phyloP scores from a whole-genome alignment of 2,888 invertebrate species.

The Lasioglossum vierecki region DNA sequence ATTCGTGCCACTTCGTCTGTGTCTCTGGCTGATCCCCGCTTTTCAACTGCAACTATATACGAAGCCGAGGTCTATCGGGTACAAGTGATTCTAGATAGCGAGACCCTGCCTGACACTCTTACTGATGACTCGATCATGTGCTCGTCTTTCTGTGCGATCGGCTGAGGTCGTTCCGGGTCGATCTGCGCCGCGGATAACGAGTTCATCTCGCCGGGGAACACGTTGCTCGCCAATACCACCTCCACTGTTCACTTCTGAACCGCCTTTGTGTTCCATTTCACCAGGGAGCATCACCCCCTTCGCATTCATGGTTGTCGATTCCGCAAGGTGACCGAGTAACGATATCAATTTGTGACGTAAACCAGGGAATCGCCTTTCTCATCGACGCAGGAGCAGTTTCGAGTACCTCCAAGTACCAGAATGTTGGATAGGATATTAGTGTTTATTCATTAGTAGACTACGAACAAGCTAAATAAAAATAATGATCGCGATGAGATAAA shows the following conservation, averaged over 20 bases:
- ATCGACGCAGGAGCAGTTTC: not conserved
- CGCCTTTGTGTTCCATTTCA: not conserved
- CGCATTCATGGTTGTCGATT: not conserved
- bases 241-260: not conserved
- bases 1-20: slow-evolving; percentile 47
- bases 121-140: slow-evolving; percentile 40
- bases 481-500: too few relatives aligned
- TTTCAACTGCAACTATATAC: slow-evolving; percentile 60
- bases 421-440: not conserved
- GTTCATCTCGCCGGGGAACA: slow-evolving; percentile 42
- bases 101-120: slow-evolving; percentile 44
- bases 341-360: not conserved
- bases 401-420: not conserved
- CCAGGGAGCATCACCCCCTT: not conserved
- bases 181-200: slow-evolving; percentile 48
- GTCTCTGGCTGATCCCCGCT: slow-evolving; percentile 59
- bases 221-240: not conserved
- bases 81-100: slow-evolving; percentile 59
- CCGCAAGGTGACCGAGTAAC: slow-evolving; percentile 10
- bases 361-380: not conserved
- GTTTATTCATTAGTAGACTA: not conserved
- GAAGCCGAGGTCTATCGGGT: slow-evolving; percentile 58
- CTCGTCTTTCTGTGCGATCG: slow-evolving; percentile 32
- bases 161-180: slow-evolving; percentile 64
- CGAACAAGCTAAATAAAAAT: too few relatives aligned